These are phyloP conservation scores for Capitella teleta DNA, from an alignment of 1,140 invertebrate species.

Conservation along the genomic window DNA sequence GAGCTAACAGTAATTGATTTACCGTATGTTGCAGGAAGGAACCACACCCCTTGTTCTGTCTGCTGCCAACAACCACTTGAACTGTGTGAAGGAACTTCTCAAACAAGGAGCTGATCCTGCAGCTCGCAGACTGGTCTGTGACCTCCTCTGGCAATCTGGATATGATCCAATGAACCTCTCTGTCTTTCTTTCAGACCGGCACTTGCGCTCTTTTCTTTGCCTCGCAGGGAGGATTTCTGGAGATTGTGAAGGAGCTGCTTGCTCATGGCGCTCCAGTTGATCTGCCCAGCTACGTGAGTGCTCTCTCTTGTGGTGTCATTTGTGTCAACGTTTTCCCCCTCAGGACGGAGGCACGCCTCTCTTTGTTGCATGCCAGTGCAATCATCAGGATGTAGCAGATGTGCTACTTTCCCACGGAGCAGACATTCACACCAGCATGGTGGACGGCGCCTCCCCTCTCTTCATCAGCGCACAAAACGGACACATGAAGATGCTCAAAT, in stretches of 20 bases:
- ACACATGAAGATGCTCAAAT: slow-evolving; percentile 33
- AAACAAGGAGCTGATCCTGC: slow-evolving; percentile 79
- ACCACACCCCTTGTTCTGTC: slow-evolving; percentile 83
- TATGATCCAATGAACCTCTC: background rate
- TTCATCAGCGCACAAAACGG: slow-evolving; percentile 42
- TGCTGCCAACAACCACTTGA: slow-evolving; percentile 73
- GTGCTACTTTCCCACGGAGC: slow-evolving; percentile 66
- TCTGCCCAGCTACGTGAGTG: slow-evolving; percentile 64
- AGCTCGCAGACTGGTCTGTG: slow-evolving; percentile 61
- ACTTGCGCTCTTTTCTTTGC: slow-evolving; percentile 85
- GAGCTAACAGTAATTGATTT: no score
- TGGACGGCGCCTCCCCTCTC: slow-evolving; percentile 38
- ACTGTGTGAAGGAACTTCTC: slow-evolving; percentile 72
- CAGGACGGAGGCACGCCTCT: slow-evolving; percentile 84
- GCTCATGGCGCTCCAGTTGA: slow-evolving; percentile 66
- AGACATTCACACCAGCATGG: slow-evolving; percentile 70
- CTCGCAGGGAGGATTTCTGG: slow-evolving; percentile 74
- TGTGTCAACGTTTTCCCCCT: background rate
- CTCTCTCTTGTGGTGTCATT: background rate
- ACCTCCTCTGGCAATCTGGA: background rate
- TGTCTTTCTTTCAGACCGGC: slow-evolving; percentile 56
- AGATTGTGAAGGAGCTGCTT: slow-evolving; percentile 64
- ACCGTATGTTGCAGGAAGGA: slow-evolving; percentile 83
- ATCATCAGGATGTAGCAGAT: slow-evolving; percentile 73
- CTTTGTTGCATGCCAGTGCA: slow-evolving; percentile 83